These are phyloP conservation scores for Aphidoletes aphidimyza DNA, from an alignment of 2,888 invertebrate genomes.

Conservation along the genomic window DNA sequence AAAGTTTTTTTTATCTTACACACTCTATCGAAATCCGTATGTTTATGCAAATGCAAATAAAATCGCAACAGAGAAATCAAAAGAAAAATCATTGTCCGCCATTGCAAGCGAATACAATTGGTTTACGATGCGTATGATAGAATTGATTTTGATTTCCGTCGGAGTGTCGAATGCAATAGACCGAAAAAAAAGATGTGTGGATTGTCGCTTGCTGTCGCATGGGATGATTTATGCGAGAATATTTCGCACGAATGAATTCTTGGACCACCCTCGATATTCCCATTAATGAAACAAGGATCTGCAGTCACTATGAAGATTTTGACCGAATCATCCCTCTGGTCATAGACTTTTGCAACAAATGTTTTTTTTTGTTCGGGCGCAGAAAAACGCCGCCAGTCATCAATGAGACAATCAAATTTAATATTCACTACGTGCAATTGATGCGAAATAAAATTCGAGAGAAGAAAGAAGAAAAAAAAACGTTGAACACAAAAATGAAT, in stretches of 20 bases:
- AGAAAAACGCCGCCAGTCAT: not conserved
- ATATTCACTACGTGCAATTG: constrained; percentile 49
- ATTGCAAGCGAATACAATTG: constrained; percentile 4
- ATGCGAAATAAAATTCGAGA: not conserved
- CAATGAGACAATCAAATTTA: constrained; percentile 46
- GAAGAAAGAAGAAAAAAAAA: not conserved
- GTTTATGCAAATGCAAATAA: not conserved
- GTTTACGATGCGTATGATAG: constrained; percentile 33
- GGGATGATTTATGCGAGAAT: constrained; percentile 8
- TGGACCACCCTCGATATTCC: not conserved
- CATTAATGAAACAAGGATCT: not conserved
- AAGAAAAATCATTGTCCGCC: too few relatives aligned
- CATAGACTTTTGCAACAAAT: not conserved
- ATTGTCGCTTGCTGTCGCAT: not conserved
- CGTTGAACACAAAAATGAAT: not conserved
- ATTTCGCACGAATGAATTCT: not conserved
- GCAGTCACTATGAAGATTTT: constrained; percentile 1
- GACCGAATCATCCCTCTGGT: constrained; percentile 18
- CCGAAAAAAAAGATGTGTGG: not conserved
- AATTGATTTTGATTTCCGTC: constrained; percentile 45
- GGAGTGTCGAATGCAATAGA: not conserved
- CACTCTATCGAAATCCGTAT: not conserved
- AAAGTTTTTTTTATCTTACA: not conserved
- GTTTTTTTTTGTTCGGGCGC: not conserved
- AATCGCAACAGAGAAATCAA: not conserved